Percentiles rank a stretch among this genome's conserved stretches.
phyloP scores from a whole-genome alignment of 2,113 vertebrate species.

The Rhizomys pruinosus region DNA sequence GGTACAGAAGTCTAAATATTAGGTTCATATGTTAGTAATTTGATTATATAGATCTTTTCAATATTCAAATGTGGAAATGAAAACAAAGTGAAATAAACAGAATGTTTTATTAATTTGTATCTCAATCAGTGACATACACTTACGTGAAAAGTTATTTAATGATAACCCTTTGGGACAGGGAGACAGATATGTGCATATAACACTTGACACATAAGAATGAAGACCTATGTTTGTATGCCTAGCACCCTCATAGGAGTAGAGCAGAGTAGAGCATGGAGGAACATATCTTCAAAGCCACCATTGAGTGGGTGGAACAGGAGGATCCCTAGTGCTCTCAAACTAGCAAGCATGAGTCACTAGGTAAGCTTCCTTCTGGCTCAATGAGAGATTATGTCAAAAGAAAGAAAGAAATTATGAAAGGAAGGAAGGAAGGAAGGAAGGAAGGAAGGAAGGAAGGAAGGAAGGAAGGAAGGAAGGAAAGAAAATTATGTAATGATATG shows the following conservation, averaged over 20 bases:
- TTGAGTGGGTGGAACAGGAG: no score
- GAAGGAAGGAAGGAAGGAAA: no score
- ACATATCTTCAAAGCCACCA: no score
- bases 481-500: no score
- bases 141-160: background rate
- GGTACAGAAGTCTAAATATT: background rate
- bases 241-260: background rate
- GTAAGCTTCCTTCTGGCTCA: background rate
- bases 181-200: background rate
- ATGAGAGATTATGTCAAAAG: background rate
- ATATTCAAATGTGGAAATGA: background rate
- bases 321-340: no score
- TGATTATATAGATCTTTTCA: background rate
- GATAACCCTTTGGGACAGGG: background rate
- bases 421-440: background rate
- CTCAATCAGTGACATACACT: background rate
- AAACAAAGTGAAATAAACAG: background rate
- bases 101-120: background rate
- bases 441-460: rapidly evolving
- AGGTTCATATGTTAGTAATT: background rate
- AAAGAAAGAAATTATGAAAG: background rate
- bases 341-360: no score
- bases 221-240: background rate
- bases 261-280: no score
- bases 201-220: background rate